These are phyloP conservation scores for Rhynchophorus ferrugineus DNA, from an alignment of 1,140 invertebrate genomes.

Conservation along the genomic window DNA sequence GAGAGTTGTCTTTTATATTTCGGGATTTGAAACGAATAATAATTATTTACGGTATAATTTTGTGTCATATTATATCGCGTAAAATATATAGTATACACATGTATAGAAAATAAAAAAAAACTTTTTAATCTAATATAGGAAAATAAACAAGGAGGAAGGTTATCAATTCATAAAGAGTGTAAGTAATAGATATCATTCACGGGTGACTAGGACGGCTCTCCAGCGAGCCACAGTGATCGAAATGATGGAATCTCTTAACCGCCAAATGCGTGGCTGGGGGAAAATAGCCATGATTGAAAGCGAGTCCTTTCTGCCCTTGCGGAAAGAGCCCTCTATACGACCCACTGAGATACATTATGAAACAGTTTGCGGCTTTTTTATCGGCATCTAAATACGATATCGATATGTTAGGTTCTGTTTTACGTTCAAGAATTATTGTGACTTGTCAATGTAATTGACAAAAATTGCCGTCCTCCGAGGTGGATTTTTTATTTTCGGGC, in stretches of 20 bases:
- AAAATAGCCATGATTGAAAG: constrained; percentile 43
- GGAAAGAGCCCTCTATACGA: constrained; percentile 19
- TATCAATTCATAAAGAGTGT: constrained; percentile 15
- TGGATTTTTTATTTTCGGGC: constrained; percentile 11
- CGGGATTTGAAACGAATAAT: no score
- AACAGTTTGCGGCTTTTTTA: constrained; percentile 41
- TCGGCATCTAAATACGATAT: constrained; percentile 40
- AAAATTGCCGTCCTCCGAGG: constrained; percentile 9
- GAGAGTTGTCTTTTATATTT: no score
- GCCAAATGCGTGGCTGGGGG: constrained; percentile 40
- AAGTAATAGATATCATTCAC: constrained; percentile 37
- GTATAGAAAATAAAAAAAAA: no score
- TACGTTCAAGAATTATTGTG: constrained; percentile 12
- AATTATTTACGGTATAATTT: no score
- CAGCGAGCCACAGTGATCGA: constrained; percentile 40
- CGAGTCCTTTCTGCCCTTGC: constrained; percentile 32
- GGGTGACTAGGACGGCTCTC: constrained; percentile 38
- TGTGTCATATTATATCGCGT: no score
- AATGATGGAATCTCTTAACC: constrained; percentile 44
- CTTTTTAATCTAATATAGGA: no score
- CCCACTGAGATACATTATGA: constrained; percentile 37
- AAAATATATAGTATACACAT: no score
- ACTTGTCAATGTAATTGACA: constrained; percentile 28
- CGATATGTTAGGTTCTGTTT: constrained; percentile 34
- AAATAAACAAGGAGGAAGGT: constrained; percentile 6